Evolutionary conservation across 37 sponge, comb jelly and placozoan genomes (phyloP).

Genomic region (Lycopodina hypogea): DNA sequence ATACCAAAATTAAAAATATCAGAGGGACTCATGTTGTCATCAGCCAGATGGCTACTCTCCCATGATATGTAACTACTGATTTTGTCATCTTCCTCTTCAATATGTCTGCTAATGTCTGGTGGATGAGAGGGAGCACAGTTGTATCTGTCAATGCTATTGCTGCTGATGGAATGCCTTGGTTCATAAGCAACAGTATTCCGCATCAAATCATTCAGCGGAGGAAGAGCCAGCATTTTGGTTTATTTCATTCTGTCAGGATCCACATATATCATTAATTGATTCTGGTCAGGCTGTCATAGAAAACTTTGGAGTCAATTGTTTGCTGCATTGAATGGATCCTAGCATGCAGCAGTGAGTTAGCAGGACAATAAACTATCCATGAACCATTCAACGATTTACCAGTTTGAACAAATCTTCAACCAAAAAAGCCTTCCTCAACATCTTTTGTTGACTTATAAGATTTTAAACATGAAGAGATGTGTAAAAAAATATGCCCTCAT

Average conservation of each 20-base stretch:
- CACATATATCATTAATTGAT: background rate
- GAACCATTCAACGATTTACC: no score
- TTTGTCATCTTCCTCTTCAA: background rate
- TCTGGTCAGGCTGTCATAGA: background rate
- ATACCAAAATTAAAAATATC: constrained; percentile 7
- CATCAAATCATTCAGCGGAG: constrained; percentile 67
- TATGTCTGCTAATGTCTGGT: background rate
- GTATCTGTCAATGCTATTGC: constrained; percentile 18
- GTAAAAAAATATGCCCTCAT: background rate
- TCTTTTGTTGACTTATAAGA: constrained; percentile 43
- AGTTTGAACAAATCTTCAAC: no score
- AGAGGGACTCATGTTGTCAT: constrained; percentile 25
- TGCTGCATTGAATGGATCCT: background rate
- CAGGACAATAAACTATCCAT: no score
- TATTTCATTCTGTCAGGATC: background rate
- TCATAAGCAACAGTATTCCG: constrained; percentile 41
- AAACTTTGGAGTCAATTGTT: background rate
- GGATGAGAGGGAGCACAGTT: constrained; percentile 44
- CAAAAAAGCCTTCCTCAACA: background rate
- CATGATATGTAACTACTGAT: no score
- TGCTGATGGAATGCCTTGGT: constrained; percentile 14
- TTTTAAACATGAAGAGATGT: constrained; percentile 8
- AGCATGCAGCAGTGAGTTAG: background rate
- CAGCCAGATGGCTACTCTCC: background rate
- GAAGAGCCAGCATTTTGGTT: background rate